phyloP scores from a whole-genome alignment of 2,797 vertebrate species.

The Phrynocephalus forsythii region DNA sequence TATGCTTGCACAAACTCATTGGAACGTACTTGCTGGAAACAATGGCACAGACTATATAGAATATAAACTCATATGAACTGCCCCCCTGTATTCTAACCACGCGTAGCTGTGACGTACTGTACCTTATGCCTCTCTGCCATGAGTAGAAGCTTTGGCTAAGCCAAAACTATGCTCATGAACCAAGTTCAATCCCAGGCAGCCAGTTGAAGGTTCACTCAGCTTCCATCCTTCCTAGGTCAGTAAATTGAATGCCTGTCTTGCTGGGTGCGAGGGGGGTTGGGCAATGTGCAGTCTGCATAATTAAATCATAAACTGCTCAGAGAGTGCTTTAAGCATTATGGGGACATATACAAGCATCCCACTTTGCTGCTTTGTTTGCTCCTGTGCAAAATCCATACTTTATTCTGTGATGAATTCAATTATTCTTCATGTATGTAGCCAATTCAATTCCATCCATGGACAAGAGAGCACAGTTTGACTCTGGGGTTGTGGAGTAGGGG shows the following conservation, averaged over 20 bases:
- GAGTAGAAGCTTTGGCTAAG: too few relatives aligned
- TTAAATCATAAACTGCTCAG: too few relatives aligned
- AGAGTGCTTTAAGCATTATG: too few relatives aligned
- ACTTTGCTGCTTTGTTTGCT: too few relatives aligned
- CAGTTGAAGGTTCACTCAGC: too few relatives aligned
- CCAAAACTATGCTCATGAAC: too few relatives aligned
- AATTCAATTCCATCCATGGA: not conserved
- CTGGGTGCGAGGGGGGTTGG: too few relatives aligned
- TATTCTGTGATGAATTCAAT: not conserved
- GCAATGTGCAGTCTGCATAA: too few relatives aligned
- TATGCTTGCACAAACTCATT: not conserved
- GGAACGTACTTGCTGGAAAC: not conserved
- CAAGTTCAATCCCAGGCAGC: too few relatives aligned
- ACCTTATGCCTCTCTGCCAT: not conserved
- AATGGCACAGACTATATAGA: not conserved
- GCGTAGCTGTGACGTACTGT: not conserved
- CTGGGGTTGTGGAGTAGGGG: not conserved
- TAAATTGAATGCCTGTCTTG: too few relatives aligned
- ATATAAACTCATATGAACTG: not conserved
- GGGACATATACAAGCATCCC: too few relatives aligned
- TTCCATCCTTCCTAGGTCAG: too few relatives aligned
- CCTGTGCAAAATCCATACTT: not conserved
- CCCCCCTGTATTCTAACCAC: not conserved
- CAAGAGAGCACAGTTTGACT: not conserved
- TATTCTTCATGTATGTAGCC: not conserved